Base-by-base conservation (phyloP, 2,888 invertebrate genomes). In the Hypsopygia costalis region DNA sequence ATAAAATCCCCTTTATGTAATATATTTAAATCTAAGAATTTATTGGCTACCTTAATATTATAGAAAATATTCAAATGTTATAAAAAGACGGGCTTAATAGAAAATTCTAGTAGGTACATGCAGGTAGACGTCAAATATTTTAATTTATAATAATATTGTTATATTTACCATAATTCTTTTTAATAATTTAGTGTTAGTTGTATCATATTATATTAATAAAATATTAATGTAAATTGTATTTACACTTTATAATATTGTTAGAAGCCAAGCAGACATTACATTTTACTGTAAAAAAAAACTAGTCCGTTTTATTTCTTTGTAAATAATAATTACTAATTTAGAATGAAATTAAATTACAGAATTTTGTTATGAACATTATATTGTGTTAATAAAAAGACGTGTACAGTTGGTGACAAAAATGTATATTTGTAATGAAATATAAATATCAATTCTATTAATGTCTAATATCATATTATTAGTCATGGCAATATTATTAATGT, bases 281-380 rank as follows among this genome's bases (percentile, higher is more conserved):
- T 5, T 21, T 21, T 21, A 21, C 21, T 21, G 21, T 5, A 5
- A 6, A 21, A 21, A 21, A 21, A 21, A 3, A 21, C 6, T n/a
- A 21, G 6, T n/a, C 6, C 6, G 6, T 21, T 21, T 21, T 21
- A 21, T 5, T 21, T 5, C 6, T 21, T 5, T 21, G 21, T 21
- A 21, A 21, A 21, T 21, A 21, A 5, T 56, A 53, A 53, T 53
- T 40, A n/a, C n/a, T 16, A 42, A 12, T 30, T 36, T 16, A 37
- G 43, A 46, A 39, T 47, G 47, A 27, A 35, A 30, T 31, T 34
- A 46, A 42, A 44, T 47, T 42, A 33, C 8, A 21, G 52, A 49
- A 34, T 43, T 49, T 49, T 47, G 32, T 41, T 42, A 28, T 20
- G 16, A 34, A 30, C 7, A 25, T 25, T 11, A 12, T n/a, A 12